Evolutionary conservation across 1,140 invertebrate species (phyloP).

Genomic region (Gonioctena quinquepunctata): DNA sequence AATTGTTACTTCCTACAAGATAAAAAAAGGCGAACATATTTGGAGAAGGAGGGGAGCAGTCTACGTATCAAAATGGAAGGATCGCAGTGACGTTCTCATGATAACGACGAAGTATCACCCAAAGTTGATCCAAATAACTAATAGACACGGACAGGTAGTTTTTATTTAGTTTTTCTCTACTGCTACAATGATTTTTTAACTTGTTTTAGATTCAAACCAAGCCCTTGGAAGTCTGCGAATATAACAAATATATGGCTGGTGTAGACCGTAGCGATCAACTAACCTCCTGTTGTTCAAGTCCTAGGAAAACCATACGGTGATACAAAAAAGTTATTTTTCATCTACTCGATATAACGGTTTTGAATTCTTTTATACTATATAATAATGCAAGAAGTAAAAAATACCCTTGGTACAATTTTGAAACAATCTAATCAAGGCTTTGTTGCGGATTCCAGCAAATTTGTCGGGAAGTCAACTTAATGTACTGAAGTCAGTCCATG

Average conservation of each 20-base stretch:
- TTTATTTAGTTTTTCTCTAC: no score
- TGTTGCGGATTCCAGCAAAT: no score
- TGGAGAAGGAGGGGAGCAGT: neutral
- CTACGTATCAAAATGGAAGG: slow-evolving; percentile 48
- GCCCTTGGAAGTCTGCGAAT: slow-evolving; percentile 34
- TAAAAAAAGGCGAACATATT: slow-evolving; percentile 17
- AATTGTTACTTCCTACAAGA: neutral
- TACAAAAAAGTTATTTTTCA: neutral
- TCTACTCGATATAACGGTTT: neutral
- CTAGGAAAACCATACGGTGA: neutral
- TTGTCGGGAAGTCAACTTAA: no score
- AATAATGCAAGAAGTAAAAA: no score
- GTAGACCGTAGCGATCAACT: slow-evolving; percentile 19
- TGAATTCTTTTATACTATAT: neutral
- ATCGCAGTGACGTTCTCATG: slow-evolving; percentile 42
- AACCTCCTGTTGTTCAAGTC: neutral
- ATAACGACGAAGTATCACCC: slow-evolving; percentile 40
- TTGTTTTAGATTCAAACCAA: slow-evolving; percentile 34
- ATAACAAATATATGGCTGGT: slow-evolving; percentile 34
- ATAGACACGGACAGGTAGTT: slow-evolving; percentile 28
- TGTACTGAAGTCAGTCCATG: no score
- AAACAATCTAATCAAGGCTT: no score
- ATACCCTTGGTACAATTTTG: no score
- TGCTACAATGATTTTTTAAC: no score
- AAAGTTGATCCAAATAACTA: slow-evolving; percentile 27